phyloP scores from a whole-genome alignment of 2,113 vertebrate genomes.

The Setophaga kirtlandii region DNA sequence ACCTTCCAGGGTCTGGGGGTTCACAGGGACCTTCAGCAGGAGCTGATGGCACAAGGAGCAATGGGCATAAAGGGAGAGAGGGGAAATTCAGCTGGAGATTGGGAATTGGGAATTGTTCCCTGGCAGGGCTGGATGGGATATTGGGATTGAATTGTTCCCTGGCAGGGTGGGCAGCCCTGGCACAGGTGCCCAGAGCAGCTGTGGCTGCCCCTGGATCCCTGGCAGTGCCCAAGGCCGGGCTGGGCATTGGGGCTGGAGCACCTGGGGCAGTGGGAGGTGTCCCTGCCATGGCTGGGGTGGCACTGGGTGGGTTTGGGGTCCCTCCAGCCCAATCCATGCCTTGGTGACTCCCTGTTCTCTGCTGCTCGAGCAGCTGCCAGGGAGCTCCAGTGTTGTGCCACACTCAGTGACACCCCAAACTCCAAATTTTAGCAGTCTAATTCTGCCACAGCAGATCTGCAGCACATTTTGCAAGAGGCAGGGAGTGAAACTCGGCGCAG shows the following conservation, averaged over 20 bases:
- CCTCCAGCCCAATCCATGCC: accelerated
- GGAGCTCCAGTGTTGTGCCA: neutral
- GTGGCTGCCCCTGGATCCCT: neutral
- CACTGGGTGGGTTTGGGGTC: accelerated
- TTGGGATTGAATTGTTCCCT: neutral
- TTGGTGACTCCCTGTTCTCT: accelerated
- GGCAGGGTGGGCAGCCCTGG: neutral
- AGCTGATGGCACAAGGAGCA: neutral
- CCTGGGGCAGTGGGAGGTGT: neutral
- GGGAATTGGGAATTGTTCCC: too few relatives aligned
- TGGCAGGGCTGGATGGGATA: too few relatives aligned
- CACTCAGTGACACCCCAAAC: neutral
- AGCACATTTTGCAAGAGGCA: neutral
- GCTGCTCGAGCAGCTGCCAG: accelerated
- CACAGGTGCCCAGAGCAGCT: neutral
- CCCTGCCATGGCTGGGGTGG: neutral
- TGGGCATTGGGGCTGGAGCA: neutral
- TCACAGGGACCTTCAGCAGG: neutral
- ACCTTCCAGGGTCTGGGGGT: neutral
- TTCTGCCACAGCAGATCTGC: neutral
- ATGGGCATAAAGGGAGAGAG: neutral
- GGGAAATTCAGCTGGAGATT: accelerated
- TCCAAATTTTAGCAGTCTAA: neutral
- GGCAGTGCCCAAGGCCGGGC: neutral
- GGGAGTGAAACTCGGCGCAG: neutral